phyloP scores from a whole-genome alignment of 2,797 vertebrate species.

The Coccyzus lansbergi region DNA sequence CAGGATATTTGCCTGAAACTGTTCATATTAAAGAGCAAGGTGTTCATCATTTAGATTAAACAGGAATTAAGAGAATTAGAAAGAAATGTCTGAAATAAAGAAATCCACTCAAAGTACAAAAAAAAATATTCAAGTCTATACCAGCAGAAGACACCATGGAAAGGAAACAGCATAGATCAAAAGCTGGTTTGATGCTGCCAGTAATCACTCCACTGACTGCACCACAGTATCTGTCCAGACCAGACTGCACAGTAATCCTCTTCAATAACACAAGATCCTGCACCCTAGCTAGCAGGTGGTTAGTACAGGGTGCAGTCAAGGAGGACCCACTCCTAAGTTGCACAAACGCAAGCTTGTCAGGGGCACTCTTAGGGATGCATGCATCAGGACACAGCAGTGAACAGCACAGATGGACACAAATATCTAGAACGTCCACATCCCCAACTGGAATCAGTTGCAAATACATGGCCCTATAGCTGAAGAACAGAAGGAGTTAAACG shows the following conservation, averaged over 20 bases:
- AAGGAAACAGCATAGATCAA: background rate
- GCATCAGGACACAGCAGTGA: background rate
- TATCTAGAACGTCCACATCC: background rate
- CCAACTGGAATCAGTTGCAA: background rate
- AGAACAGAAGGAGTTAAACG: background rate
- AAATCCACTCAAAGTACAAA: background rate
- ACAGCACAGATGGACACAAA: background rate
- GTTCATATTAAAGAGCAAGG: background rate
- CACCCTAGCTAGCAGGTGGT: background rate
- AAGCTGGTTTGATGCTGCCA: background rate
- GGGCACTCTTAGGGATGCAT: accelerated
- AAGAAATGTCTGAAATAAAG: background rate
- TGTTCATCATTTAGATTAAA: background rate
- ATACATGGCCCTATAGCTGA: background rate
- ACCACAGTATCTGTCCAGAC: background rate
- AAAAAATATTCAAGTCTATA: background rate
- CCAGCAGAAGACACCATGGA: background rate
- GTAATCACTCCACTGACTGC: background rate
- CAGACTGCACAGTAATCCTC: background rate
- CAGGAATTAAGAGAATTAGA: background rate
- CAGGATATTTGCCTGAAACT: background rate
- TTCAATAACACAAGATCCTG: background rate
- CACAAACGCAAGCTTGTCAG: accelerated
- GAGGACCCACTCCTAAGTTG: background rate
- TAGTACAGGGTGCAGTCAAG: background rate